These are phyloP conservation scores for Channa striata DNA, from an alignment of 2,797 vertebrate genomes.

Conservation along the genomic window DNA sequence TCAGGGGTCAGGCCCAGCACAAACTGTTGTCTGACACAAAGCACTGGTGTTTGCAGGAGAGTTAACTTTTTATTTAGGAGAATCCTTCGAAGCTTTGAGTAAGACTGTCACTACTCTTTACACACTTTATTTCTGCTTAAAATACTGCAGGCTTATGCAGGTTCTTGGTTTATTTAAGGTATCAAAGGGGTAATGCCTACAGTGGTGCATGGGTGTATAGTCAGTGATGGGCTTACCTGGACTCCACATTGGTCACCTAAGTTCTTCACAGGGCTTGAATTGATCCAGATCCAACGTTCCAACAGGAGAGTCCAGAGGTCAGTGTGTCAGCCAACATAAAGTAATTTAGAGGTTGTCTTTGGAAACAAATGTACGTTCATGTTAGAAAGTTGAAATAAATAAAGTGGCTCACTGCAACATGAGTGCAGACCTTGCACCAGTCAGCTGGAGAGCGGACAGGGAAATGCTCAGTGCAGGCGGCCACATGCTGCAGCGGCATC, in stretches of 20 bases:
- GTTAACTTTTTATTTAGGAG: constrained; percentile 54
- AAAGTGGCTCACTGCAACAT: constrained; percentile 32
- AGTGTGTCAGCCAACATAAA: constrained; percentile 54
- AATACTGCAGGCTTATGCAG: constrained; percentile 49
- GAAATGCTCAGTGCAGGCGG: constrained; percentile 41
- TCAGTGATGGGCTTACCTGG: constrained; percentile 74
- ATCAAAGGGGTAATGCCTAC: constrained; percentile 64
- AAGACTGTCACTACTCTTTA: constrained; percentile 30
- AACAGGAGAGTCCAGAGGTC: constrained; percentile 48
- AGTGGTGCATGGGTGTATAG: constrained; percentile 23
- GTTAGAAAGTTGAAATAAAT: constrained; percentile 42
- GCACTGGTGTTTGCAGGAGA: constrained; percentile 43
- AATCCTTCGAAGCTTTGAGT: constrained; percentile 49
- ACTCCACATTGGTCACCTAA: constrained; percentile 74
- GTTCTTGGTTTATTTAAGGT: constrained; percentile 48
- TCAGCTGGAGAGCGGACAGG: constrained; percentile 44
- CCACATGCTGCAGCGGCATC: constrained; percentile 61
- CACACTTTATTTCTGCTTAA: constrained; percentile 55
- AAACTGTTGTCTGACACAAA: constrained; percentile 29
- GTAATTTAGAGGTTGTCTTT: constrained; percentile 18
- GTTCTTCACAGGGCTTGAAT: constrained; percentile 36
- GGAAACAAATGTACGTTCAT: constrained; percentile 31
- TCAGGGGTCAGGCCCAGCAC: constrained; percentile 41
- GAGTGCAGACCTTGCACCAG: constrained; percentile 39
- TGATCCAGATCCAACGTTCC: constrained; percentile 45